phyloP scores from a whole-genome alignment of 2,888 invertebrate species.

The Nephrotoma guestfalica region DNA sequence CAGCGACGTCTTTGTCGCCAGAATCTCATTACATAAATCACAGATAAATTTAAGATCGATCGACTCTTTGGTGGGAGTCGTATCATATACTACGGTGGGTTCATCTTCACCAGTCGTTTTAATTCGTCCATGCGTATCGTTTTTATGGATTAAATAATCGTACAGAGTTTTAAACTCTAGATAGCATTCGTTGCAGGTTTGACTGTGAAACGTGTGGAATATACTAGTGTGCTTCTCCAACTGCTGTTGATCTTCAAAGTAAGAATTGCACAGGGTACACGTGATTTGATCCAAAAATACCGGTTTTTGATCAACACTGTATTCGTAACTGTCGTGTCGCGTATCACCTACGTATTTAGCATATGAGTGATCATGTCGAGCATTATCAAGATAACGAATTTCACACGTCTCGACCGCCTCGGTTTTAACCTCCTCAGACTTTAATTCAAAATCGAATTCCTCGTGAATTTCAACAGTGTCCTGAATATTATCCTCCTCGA shows the following conservation, averaged over 20 bases:
- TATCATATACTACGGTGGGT: not conserved
- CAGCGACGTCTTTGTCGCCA: constrained; percentile 22
- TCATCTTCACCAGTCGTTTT: not conserved
- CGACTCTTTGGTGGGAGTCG: not conserved
- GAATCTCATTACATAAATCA: constrained; percentile 21
- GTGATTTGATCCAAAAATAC: not conserved
- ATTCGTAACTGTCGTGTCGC: not conserved
- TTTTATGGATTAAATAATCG: constrained; percentile 1
- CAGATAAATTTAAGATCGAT: constrained; percentile 16
- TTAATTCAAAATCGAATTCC: not conserved
- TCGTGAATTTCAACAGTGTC: not conserved
- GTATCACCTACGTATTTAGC: not conserved
- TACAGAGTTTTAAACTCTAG: not conserved
- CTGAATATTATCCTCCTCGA: not conserved
- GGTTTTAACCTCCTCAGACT: not conserved
- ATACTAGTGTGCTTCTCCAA: not conserved
- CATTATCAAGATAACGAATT: not conserved
- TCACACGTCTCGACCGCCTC: not conserved
- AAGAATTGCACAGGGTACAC: not conserved
- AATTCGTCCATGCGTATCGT: not conserved
- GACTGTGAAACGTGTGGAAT: not conserved
- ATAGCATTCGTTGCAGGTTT: not conserved
- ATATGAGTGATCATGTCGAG: not conserved
- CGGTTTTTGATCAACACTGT: not conserved
- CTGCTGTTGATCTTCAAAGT: not conserved